phyloP scores from a whole-genome alignment of 1,140 invertebrate species.

The Drosophila tristis region DNA sequence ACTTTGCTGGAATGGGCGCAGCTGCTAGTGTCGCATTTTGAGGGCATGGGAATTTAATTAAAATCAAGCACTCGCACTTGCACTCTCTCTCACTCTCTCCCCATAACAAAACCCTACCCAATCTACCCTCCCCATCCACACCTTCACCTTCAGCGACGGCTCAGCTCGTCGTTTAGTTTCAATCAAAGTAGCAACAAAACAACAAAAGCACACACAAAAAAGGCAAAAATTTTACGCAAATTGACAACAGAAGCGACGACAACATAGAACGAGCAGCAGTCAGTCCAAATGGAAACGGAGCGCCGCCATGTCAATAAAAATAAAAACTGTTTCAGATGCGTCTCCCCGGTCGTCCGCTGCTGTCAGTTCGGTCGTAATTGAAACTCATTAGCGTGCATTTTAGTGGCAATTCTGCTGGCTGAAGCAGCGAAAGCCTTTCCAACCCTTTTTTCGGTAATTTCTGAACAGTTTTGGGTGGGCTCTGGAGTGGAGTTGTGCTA shows the following conservation, averaged over 20 bases:
- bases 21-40: conserved; percentile 67
- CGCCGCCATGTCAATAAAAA: conserved; percentile 66
- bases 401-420: conserved; percentile 68
- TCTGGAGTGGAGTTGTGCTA: too few species aligned
- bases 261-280: conserved; percentile 5
- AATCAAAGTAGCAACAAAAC: conserved; percentile 73
- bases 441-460: conserved; percentile 62
- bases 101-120: neutral
- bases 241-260: conserved; percentile 76
- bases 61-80: conserved; percentile 58
- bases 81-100: neutral
- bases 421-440: conserved; percentile 35
- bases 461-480: too few species aligned
- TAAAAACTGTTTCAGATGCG: conserved; percentile 48
- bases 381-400: conserved; percentile 83
- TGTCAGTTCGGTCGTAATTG: conserved; percentile 70
- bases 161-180: conserved; percentile 74
- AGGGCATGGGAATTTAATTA: conserved; percentile 80
- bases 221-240: conserved; percentile 65
- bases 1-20: conserved; percentile 50
- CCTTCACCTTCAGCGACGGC: conserved; percentile 37
- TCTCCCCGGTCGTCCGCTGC: conserved; percentile 14
- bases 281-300: conserved; percentile 9
- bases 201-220: conserved; percentile 25
- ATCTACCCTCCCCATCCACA: neutral